Evolutionary conservation across 37 sponge, comb jelly and placozoan species (phyloP), one percentile per base, ranked within the genome.

Genomic region (Axinella damicornis): DNA sequence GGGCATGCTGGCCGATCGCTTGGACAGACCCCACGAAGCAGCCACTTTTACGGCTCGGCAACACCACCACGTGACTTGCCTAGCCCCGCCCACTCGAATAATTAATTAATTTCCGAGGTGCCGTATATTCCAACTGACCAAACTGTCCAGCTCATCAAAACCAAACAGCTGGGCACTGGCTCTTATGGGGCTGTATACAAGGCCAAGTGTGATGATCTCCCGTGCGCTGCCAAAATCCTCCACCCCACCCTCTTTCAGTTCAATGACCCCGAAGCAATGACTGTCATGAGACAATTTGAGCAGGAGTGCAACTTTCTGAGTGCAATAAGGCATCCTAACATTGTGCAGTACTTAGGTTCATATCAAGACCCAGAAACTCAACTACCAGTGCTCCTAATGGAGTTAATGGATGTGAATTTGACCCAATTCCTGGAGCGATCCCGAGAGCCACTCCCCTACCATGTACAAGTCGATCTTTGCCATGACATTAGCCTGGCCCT

Each of bases 341-440:
- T 73, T 28, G 74, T 73, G 21, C 74, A 73, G 54, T 39, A 53
- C 41, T 11, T 73, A 5, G 41, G 74, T 17, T 53, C 40, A 5
- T 4, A 5, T 41, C 2, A 54, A 11, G 36, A 53, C 5, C 25
- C 52, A 53, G 74, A 40, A 39, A 25, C 39, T n/a, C 36, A 35
- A 69, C 35, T 35, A 6, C 74, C 74, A 30, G 74, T 73, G 22
- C 74, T 40, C 20, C 74, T 73, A 20, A 73, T 35, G 5, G 74
- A 73, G 36, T 35, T 73, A 46, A 73, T 73, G 74, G 53, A 41
- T 28, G 53, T 6, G 2, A 40, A 9, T 39, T 41, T 73, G 21
- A 36, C 22, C 15, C 22, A 69, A 32, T 62, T 62, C 28, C 21
- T 73, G 5, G 74, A 73, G 11, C 22, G 53, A 22, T 31, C 22